These are phyloP conservation scores for Ammodytes dubius DNA, from an alignment of 2,113 vertebrate genomes.

Conservation along the genomic window DNA sequence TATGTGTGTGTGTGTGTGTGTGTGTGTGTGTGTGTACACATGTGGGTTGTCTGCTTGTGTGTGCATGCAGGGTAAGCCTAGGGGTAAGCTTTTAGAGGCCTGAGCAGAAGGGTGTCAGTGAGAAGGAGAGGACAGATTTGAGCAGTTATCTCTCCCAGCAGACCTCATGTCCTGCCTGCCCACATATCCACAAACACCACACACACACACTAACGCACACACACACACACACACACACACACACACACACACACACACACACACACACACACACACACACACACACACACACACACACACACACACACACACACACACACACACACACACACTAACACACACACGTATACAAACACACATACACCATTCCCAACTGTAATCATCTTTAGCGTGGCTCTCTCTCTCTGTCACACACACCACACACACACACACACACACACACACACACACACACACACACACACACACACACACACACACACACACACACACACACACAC, in stretches of 20 bases:
- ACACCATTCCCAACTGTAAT: too few species aligned
- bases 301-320: constrained; percentile 28
- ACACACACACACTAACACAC: constrained; percentile 10
- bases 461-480: constrained; percentile 20
- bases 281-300: constrained; percentile 13
- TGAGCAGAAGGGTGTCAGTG: constrained; percentile 77
- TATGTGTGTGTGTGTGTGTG: constrained; percentile 27
- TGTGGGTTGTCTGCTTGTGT: too few species aligned
- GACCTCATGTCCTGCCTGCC: constrained; percentile 76
- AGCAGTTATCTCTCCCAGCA: constrained; percentile 80
- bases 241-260: too few species aligned
- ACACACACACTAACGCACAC: constrained; percentile 11
- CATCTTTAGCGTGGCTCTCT: too few species aligned
- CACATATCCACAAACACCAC: constrained; percentile 44
- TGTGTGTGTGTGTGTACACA: constrained; percentile 41
- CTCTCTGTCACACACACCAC: too few species aligned
- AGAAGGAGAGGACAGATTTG: constrained; percentile 81
- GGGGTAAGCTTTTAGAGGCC: constrained; percentile 80
- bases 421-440: not conserved
- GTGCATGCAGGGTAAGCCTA: constrained; percentile 62
- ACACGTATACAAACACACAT: not conserved
- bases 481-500: constrained; percentile 13
- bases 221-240: not conserved
- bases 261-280: not conserved
- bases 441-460: constrained; percentile 5